Evolutionary conservation across 2,888 invertebrate genomes (phyloP).

Genomic region (Rhingia rostrata): DNA sequence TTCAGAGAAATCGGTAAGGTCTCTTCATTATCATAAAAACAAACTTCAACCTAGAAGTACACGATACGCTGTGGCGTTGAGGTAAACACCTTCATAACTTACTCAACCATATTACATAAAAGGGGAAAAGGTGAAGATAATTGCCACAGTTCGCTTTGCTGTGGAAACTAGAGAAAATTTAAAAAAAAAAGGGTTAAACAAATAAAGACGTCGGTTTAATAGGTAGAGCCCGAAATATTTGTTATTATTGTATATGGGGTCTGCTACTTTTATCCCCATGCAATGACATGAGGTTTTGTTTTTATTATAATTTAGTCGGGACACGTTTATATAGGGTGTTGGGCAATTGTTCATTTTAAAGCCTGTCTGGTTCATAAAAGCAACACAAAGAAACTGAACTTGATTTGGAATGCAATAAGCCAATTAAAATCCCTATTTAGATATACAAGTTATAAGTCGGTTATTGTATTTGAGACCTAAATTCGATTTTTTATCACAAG

Average conservation of each 20-base stretch:
- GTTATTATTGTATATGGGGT: slow-evolving; percentile 14
- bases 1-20: slow-evolving; percentile 10
- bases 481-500: no score
- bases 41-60: slow-evolving; percentile 47
- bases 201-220: slow-evolving; percentile 65
- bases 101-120: slow-evolving; percentile 26
- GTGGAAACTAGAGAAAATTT: slow-evolving; percentile 50
- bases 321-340: slow-evolving; percentile 9
- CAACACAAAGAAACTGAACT: neutral
- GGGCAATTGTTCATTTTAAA: neutral
- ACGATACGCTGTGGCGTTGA: slow-evolving; percentile 24
- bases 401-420: neutral
- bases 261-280: neutral
- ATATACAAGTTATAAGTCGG: no score
- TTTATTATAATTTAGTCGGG: slow-evolving; percentile 26
- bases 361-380: neutral
- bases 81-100: slow-evolving; percentile 65
- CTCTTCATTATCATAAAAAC: slow-evolving; percentile 59
- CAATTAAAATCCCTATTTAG: neutral
- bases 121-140: slow-evolving; percentile 49
- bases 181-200: slow-evolving; percentile 51
- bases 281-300: slow-evolving; percentile 5
- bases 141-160: slow-evolving; percentile 48
- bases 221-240: slow-evolving; percentile 46
- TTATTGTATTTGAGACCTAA: no score